These are phyloP conservation scores for Trididemnum miniatum DNA, from an alignment of 23 tunicate genomes.

Conservation along the genomic window DNA sequence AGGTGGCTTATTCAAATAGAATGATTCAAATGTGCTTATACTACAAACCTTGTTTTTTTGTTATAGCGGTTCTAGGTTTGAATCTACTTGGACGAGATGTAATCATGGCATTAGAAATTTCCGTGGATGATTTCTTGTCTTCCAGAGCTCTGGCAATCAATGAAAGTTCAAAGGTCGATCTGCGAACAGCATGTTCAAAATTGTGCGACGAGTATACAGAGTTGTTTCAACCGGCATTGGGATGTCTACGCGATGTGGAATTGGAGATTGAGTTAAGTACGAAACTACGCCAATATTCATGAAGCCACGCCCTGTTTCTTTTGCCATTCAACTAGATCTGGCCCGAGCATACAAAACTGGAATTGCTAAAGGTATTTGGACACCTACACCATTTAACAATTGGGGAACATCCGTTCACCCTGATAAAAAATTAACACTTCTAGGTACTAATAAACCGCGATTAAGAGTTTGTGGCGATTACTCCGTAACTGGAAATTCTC, in stretches of 20 bases:
- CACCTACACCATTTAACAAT: constrained; percentile 8
- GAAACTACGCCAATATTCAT: neutral
- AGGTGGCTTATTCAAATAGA: no score
- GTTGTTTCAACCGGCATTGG: neutral
- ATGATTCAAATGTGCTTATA: no score
- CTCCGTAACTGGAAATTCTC: constrained; percentile 23
- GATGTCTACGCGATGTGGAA: constrained; percentile 4
- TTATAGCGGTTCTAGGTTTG: neutral
- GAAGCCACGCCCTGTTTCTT: constrained; percentile 7
- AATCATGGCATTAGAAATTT: neutral
- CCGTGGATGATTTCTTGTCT: neutral
- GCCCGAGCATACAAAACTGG: neutral
- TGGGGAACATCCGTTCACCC: constrained; percentile 33
- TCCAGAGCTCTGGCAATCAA: neutral
- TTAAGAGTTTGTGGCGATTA: constrained; percentile 18
- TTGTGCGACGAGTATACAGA: neutral
- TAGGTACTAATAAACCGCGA: neutral
- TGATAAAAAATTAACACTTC: neutral
- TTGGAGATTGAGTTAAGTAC: neutral
- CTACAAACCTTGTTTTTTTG: no score
- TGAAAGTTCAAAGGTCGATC: neutral
- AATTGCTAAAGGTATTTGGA: neutral
- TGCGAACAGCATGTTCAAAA: neutral
- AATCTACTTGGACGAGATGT: neutral
- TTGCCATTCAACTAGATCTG: neutral